Evolutionary conservation across 1,140 invertebrate genomes (phyloP).

Genomic region (Ceratina japonica): DNA sequence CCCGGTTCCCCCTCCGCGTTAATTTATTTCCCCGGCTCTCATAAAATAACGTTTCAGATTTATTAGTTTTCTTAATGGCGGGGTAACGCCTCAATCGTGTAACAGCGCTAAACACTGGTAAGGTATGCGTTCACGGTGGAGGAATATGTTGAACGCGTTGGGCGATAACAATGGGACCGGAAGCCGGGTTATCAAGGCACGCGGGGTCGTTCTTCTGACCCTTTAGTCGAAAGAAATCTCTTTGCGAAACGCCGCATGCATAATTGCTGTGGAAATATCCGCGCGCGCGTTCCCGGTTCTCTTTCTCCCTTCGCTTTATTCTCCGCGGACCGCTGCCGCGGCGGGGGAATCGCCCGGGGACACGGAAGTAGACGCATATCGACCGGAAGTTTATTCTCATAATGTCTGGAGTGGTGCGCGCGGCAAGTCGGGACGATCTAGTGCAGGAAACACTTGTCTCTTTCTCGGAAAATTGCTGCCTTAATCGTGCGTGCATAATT

Average conservation of each 20-base stretch:
- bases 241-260: not conserved
- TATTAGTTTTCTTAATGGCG: too few species aligned
- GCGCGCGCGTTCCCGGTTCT: not conserved
- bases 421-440: slow-evolving; percentile 1
- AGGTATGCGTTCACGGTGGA: too few species aligned
- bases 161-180: slow-evolving; percentile 14
- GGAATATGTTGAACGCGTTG: not conserved
- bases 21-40: too few species aligned
- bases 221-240: not conserved
- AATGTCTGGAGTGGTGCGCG: not conserved
- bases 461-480: slow-evolving; percentile 41
- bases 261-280: slow-evolving; percentile 24
- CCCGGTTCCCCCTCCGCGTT: too few species aligned
- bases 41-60: too few species aligned
- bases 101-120: too few species aligned
- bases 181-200: slow-evolving; percentile 5
- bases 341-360: not conserved
- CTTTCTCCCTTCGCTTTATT: too few species aligned
- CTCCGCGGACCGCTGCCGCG: too few species aligned
- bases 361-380: slow-evolving; percentile 32
- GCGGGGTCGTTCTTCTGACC: not conserved
- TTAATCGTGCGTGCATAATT: slow-evolving; percentile 57
- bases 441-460: slow-evolving; percentile 34
- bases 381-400: slow-evolving; percentile 51
- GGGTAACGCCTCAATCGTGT: too few species aligned